Conservation (phyloP, 2,113 vertebrate genomes). For the Perognathus longimembris region DNA sequence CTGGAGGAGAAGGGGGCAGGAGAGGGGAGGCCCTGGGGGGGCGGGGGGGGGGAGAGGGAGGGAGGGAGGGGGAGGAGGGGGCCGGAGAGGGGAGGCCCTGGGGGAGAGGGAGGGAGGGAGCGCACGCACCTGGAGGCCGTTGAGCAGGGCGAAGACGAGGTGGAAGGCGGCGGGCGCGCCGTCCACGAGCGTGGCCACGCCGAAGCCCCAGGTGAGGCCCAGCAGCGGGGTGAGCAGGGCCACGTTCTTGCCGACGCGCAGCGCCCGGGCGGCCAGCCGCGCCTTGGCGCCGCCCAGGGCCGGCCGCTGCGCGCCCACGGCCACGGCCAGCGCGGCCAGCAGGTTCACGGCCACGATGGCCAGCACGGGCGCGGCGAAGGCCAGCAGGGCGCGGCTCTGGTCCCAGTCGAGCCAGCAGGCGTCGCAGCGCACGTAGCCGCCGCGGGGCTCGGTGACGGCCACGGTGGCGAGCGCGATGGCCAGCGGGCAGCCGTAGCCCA, state of each 20-base stretch:
- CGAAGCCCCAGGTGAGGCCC: constrained; percentile 93
- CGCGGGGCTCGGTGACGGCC: constrained; percentile 86
- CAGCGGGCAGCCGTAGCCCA: constrained; percentile 92
- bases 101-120: too few relatives aligned
- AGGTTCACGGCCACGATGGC: constrained; percentile 90
- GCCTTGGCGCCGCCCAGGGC: constrained; percentile 85
- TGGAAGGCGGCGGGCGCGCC: constrained; percentile 79
- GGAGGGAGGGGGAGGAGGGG: too few relatives aligned
- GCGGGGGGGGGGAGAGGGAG: too few relatives aligned
- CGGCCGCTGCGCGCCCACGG: constrained; percentile 89
- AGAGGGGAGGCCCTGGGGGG: too few relatives aligned
- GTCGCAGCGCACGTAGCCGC: constrained; percentile 84
- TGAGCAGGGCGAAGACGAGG: constrained; percentile 88
- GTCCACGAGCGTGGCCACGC: constrained; percentile 85
- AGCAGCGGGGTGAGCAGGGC: constrained; percentile 92
- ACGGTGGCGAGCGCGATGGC: constrained; percentile 91
- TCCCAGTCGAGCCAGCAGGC: constrained; percentile 94
- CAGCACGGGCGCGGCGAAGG: constrained; percentile 91
- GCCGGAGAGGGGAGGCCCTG: too few relatives aligned
- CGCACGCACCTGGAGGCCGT: constrained; percentile 91
- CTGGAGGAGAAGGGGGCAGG: too few relatives aligned
- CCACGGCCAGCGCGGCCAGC: constrained; percentile 88
- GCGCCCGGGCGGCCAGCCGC: constrained; percentile 83
- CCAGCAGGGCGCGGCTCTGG: constrained; percentile 89
- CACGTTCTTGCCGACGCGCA: constrained; percentile 89